Evolutionary conservation across 1,140 invertebrate genomes (phyloP).

Genomic region (Drosophila kurseongensis): DNA sequence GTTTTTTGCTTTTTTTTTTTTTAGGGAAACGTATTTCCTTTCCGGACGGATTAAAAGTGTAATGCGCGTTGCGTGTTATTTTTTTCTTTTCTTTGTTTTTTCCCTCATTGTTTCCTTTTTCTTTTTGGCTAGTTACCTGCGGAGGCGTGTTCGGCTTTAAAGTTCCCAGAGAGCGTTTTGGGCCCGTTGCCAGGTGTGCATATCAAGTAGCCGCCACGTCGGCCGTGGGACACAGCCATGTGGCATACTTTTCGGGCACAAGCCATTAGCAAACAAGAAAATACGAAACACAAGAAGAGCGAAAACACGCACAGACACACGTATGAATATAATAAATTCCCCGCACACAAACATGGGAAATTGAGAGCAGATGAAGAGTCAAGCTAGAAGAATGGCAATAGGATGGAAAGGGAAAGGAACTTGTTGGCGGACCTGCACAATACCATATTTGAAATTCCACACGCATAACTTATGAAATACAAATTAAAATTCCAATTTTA

Average conservation of each 20-base stretch:
- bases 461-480: constrained; percentile 77
- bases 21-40: neutral
- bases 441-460: constrained; percentile 63
- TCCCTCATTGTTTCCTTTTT: constrained; percentile 28
- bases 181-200: constrained; percentile 65
- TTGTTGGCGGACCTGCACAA: constrained; percentile 5
- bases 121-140: constrained; percentile 36
- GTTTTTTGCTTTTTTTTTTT: neutral
- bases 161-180: constrained; percentile 37
- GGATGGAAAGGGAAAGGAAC: constrained; percentile 5
- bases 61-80: neutral
- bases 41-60: neutral
- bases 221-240: constrained; percentile 26
- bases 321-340: constrained; percentile 75
- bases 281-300: constrained; percentile 21
- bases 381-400: constrained; percentile 1
- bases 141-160: constrained; percentile 57
- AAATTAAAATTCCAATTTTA: constrained; percentile 81
- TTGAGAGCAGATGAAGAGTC: constrained; percentile 36
- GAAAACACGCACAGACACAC: constrained; percentile 40
- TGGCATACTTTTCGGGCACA: constrained; percentile 58
- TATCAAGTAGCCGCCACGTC: constrained; percentile 73
- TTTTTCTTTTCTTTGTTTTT: constrained; percentile 8
- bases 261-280: constrained; percentile 57
- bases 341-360: constrained; percentile 30